Evolutionary conservation across 2,888 invertebrate genomes (phyloP), one percentile per base, ranked within the genome.

Genomic region (Psylliodes chrysocephalus): DNA sequence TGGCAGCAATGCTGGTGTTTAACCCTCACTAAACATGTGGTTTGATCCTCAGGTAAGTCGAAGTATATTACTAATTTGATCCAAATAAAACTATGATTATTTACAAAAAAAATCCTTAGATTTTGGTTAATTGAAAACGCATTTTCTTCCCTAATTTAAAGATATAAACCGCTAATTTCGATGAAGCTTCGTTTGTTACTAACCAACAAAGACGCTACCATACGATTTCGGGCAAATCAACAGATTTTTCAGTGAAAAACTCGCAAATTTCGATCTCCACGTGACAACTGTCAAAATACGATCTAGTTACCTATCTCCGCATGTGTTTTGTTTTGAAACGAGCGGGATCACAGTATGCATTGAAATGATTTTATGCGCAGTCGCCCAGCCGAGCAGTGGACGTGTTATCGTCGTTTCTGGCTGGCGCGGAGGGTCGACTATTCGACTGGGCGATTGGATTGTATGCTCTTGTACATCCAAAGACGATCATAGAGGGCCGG

Each of bases 261-360:
- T 72, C 63, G 60, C 49, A 42, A 67, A 73, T 73, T 72, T 71
- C 64, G 65, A 63, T 64, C 64, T 77, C 77, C 81, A 81, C 81
- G 81, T 81, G 82, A 82, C 82, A 81, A 81, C 81, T 82, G 82
- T 82, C 82, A 82, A 49, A 82, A 81, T 77, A 76, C 78, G 78
- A 81, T 81, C 80, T 80, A 78, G 80, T 81, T 81, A 80, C 81
- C 81, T 82, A 81, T 81, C 80, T 80, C 79, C 79, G 81, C 82
- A 82, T 82, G 81, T 82, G 82, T 82, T 82, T 82, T 82, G 82
- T 82, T 82, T 82, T 82, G 82, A 82, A 82, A 81, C 81, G 80
- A 81, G 81, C 81, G 81, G 81, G 79, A 81, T 81, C 79, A 78
- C 80, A 78, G 78, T 80, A 78, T 81, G 82, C 82, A 82, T 82